phyloP scores from a whole-genome alignment of 2,113 vertebrate species.

The Hepsetus odoe region DNA sequence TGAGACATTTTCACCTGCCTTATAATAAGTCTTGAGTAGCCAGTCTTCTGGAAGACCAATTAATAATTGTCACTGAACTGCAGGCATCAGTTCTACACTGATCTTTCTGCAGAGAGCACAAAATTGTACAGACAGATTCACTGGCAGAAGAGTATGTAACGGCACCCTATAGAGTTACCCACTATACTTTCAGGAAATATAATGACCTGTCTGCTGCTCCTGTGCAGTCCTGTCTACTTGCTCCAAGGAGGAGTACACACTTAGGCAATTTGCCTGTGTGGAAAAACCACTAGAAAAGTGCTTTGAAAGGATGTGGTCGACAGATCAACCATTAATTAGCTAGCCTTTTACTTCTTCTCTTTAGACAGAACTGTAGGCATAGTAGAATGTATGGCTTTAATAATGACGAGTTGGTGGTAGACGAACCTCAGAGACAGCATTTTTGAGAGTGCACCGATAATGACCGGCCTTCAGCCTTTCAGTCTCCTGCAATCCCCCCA shows the following conservation, averaged over 20 bases:
- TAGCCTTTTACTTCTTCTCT: neutral
- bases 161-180: neutral
- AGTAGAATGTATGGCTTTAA: slow-evolving; percentile 7
- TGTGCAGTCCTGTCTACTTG: neutral
- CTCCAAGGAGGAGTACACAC: neutral
- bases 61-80: slow-evolving; percentile 60
- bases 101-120: slow-evolving; percentile 35
- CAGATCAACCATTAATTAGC: slow-evolving; percentile 28
- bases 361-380: neutral
- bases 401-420: slow-evolving; percentile 31
- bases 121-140: neutral
- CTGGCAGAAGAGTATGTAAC: neutral
- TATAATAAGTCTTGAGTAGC: slow-evolving; percentile 55
- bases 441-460: slow-evolving; percentile 29
- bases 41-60: slow-evolving; percentile 64
- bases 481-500: slow-evolving; percentile 28
- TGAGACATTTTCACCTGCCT: slow-evolving; percentile 24
- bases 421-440: slow-evolving; percentile 12
- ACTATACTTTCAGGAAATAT: slow-evolving; percentile 10
- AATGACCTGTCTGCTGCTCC: neutral
- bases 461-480: slow-evolving; percentile 27
- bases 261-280: slow-evolving; percentile 6
- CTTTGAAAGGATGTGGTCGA: slow-evolving; percentile 24
- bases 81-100: slow-evolving; percentile 48
- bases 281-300: slow-evolving; percentile 1